Evolutionary conservation across 23 tunicate species (phyloP), one percentile per base, ranked within the genome.

Genomic region (Clavelina lepadiformis): DNA sequence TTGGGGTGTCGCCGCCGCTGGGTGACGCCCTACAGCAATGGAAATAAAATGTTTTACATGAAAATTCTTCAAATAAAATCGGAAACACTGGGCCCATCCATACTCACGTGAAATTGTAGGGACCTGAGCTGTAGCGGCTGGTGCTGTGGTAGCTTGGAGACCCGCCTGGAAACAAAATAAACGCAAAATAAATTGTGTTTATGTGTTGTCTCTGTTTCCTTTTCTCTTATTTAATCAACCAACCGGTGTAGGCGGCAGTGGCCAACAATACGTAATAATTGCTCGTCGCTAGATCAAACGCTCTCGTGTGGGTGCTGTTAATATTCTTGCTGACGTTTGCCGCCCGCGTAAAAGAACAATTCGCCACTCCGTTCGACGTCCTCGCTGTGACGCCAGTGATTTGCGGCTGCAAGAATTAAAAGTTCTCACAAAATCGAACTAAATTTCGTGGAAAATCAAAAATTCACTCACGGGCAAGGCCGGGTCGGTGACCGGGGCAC

Each of bases 281-380:
- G 25, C 52, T 59, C 1, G 63, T 65, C 13, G 21, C 30, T 25
- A 81, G 51, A 51, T 81, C 34, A 38, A 81, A 81, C 0, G 54
- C 3, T 0, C 31, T 4, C 0, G 31, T 2, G 24, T 7, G 23
- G 2, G 15, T 37, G 13, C 54, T 56, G 32, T 37, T 51, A 1
- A 81, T 56, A 11, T 52, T 51, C 56, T 73, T 81, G 3, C 59
- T 45, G 5, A 81, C 70, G 49, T 28, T 47, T 0, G 59, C 80
- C 2, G 80, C 35, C 44, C 88, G 32, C 0, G 67, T 64, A 41
- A 81, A 81, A 15, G 72, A 31, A 46, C 88, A 81, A 24, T 74
- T 54, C 4, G 68, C 88, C 28, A 81, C 73, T 3, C 88, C 88
- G 29, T 45, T 46, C 0, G 30, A 19, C 1, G 80, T 81, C 20